Base-by-base conservation (phyloP, 2,888 invertebrate species). In the Chrysolina haemoptera region DNA sequence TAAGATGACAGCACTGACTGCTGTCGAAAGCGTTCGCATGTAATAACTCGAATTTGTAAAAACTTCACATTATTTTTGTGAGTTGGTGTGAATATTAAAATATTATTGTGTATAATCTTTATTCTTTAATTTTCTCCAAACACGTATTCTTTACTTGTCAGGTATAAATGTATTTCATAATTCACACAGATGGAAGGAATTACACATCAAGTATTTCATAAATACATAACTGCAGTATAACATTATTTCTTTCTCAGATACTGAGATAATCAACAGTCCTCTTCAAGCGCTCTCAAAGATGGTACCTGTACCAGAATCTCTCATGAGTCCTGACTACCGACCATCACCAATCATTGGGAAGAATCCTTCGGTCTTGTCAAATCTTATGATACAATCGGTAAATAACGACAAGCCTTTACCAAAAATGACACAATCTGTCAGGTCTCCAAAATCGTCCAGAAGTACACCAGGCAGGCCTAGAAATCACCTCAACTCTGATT, bases 251-350 rank as follows among this genome's bases (percentile, higher is more conserved):
- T 77, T 81, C 74, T 22, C 72, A 86, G 87, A 86, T 76, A 76
- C 78, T 10, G 87, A 87, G 80, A 82, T 85, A 6, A 73, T 89
- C 68, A 90, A 89, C 77, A 90, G 90, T 80, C 93, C 95, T 0
- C 86, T 96, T 74, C 94, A 94, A 84, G 94, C 95, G 11, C 94
- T 95, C 11, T 95, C 95, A 0, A 96, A 95, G 88, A 93, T 96
- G 90, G 94, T 96, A 0, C 96, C 96, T 0, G 96, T 96, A 40
- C 96, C 96, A 0, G 96, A 96, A 86, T 94, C 95, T 0, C 89
- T 96, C 1, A 95, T 95, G 94, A 95, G 95, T 84, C 95, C 95
- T 0, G 95, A 95, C 86, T 94, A 93, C 86, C 91, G 88, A 48
- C 89, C 89, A 22, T 72, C 84, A 0, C 81, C 85, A 12, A 71